Evolutionary conservation across 2,888 invertebrate species (phyloP).

Genomic region (Graphium colonna): DNA sequence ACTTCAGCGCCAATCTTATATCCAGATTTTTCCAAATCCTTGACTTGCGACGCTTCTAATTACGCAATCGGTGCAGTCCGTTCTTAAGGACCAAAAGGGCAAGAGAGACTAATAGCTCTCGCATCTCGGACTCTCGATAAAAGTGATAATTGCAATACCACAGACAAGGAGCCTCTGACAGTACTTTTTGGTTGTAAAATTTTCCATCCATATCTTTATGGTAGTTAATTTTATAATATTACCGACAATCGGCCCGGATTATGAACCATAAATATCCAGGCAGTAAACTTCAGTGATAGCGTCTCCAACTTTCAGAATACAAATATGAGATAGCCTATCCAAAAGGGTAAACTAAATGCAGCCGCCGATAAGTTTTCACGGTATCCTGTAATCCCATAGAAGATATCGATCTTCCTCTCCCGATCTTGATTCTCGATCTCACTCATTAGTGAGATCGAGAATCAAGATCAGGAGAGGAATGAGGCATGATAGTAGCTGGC

Average conservation of each 20-base stretch:
- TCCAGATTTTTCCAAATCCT: neutral
- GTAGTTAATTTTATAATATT: neutral
- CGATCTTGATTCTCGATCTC: too few species aligned
- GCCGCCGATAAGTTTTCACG: too few species aligned
- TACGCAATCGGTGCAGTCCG: conserved; percentile 24
- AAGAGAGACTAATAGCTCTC: conserved; percentile 27
- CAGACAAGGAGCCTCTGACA: conserved; percentile 24
- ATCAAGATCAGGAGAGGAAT: too few species aligned
- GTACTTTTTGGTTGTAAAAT: conserved; percentile 23
- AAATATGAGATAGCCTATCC: too few species aligned
- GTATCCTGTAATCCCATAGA: too few species aligned
- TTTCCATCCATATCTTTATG: conserved; percentile 35
- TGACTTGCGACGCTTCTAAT: conserved; percentile 26
- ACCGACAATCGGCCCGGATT: too few species aligned
- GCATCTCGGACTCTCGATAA: conserved; percentile 23
- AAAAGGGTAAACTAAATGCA: too few species aligned
- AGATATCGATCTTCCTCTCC: too few species aligned
- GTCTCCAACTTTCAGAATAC: neutral
- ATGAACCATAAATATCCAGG: neutral
- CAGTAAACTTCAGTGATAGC: too few species aligned
- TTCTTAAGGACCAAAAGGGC: conserved; percentile 24
- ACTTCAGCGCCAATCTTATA: neutral
- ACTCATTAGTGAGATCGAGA: too few species aligned
- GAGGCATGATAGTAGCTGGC: too few species aligned
- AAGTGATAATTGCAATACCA: conserved; percentile 21